Evolutionary conservation across 2,797 vertebrate genomes (phyloP).

Genomic region (Tangara arthus): DNA sequence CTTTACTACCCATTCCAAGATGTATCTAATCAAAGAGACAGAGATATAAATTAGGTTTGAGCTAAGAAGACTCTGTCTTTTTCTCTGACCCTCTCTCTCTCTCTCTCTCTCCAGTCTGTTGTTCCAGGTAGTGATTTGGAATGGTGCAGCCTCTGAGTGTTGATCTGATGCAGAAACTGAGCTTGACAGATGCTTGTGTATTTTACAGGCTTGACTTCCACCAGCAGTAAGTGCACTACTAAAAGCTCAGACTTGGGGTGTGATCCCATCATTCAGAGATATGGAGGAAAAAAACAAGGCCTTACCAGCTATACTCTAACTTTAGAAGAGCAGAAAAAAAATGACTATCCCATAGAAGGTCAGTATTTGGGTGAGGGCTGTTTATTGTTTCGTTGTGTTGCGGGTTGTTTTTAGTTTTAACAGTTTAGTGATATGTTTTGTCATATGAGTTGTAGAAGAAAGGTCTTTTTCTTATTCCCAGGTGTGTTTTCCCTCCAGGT

Average conservation of each 20-base stretch:
- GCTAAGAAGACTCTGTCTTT: neutral
- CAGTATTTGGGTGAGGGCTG: neutral
- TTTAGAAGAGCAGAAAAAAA: slow-evolving; percentile 78
- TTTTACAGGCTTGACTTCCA: slow-evolving; percentile 47
- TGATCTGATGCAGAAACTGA: neutral
- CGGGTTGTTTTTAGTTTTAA: neutral
- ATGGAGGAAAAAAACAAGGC: slow-evolving; percentile 72
- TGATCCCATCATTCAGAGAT: slow-evolving; percentile 79
- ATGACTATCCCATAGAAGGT: slow-evolving; percentile 84
- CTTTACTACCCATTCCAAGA: neutral
- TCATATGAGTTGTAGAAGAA: neutral
- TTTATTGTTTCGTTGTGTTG: neutral
- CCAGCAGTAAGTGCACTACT: neutral
- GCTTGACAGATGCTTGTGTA: neutral
- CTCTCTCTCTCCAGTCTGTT: neutral
- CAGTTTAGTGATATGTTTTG: neutral
- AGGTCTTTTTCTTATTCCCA: neutral
- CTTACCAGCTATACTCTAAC: slow-evolving; percentile 82
- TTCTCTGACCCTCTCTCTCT: neutral
- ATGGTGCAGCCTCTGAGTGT: neutral
- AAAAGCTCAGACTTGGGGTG: neutral
- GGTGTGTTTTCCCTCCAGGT: slow-evolving; percentile 67
- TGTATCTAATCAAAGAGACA: neutral
- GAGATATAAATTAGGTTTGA: neutral
- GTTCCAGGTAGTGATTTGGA: neutral